Percentiles rank a stretch among this genome's conserved stretches.
Evolutionary conservation across 2,797 vertebrate genomes (phyloP).

Genomic region (Poecile montanus): DNA sequence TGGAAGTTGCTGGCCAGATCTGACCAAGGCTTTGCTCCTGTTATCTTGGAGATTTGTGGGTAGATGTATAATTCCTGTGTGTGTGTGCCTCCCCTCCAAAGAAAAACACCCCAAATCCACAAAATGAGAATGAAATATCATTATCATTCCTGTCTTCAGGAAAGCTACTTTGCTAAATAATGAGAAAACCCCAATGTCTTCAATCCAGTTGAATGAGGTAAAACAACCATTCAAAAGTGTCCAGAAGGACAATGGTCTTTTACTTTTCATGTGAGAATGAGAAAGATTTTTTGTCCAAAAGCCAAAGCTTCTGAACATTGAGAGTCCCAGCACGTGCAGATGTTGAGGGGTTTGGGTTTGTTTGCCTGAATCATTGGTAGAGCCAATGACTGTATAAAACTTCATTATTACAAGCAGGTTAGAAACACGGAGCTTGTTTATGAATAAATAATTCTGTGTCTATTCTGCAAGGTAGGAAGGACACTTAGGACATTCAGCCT

Average conservation of each 20-base stretch:
- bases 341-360: conserved; percentile 9
- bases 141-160: background rate
- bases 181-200: background rate
- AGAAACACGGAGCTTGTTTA: conserved; percentile 33
- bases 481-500: background rate
- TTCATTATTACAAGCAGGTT: conserved; percentile 59
- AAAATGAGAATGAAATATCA: background rate
- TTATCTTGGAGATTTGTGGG: background rate
- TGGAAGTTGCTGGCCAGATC: background rate
- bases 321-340: background rate
- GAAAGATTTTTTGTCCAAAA: background rate
- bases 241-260: background rate
- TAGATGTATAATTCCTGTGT: background rate
- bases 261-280: background rate
- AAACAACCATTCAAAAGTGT: background rate
- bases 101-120: background rate
- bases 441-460: conserved; percentile 43
- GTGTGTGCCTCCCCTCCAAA: background rate
- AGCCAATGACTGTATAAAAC: background rate
- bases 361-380: background rate
- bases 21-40: background rate
- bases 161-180: background rate
- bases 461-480: conserved; percentile 37
- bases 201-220: background rate
- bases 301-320: background rate